Conservation (phyloP, 2,797 vertebrate genomes). For the Helostoma temminkii region DNA sequence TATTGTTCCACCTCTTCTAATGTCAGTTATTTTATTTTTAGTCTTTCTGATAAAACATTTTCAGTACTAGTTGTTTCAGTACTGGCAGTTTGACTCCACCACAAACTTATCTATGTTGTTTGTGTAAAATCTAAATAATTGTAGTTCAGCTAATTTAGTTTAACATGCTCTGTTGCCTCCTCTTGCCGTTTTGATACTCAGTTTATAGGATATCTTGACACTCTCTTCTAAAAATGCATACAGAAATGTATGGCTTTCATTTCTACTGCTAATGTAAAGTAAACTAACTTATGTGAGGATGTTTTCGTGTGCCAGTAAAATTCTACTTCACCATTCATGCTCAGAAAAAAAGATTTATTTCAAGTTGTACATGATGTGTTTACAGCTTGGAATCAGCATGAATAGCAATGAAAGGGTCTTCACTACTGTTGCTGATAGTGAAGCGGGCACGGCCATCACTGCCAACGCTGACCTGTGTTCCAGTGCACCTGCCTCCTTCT, state of each 20-base stretch:
- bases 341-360: slow-evolving; percentile 11
- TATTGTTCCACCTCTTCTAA: too few species aligned
- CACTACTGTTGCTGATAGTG: slow-evolving; percentile 86
- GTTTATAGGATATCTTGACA: too few species aligned
- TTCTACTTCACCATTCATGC: background rate
- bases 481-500: slow-evolving; percentile 83
- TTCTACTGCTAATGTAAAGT: background rate
- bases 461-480: slow-evolving; percentile 85
- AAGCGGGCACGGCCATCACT: slow-evolving; percentile 85
- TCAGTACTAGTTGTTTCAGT: too few species aligned
- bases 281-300: background rate
- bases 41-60: too few species aligned
- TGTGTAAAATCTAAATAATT: too few species aligned
- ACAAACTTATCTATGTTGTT: too few species aligned
- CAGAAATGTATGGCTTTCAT: background rate
- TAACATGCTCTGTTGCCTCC: too few species aligned
- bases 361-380: background rate
- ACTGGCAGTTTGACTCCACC: too few species aligned
- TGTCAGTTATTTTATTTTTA: too few species aligned
- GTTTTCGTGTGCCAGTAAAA: background rate
- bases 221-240: background rate
- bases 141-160: too few species aligned
- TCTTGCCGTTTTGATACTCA: too few species aligned
- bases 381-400: slow-evolving; percentile 87
- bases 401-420: slow-evolving; percentile 91